Evolutionary conservation across 2,888 invertebrate genomes (phyloP), one percentile per base, ranked within the genome.

Genomic region (Eilema sororculum): DNA sequence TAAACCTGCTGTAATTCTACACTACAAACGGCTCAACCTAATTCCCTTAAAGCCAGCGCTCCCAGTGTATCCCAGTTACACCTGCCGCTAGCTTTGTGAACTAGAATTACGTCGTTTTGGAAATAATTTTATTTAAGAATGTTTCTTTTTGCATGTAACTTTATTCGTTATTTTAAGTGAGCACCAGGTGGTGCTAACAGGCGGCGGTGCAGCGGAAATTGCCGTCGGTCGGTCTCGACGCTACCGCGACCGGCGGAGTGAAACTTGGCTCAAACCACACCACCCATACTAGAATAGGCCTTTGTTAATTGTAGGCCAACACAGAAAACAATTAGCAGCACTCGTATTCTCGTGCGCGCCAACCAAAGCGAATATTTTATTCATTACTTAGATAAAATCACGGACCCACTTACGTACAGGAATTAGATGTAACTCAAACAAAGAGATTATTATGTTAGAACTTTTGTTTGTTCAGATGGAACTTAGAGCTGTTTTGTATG

Each of bases 151-250:
- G 71, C 75, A 77, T 78, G 75, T 81, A 76, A 78, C 71, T 81
- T 80, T 77, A 75, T 84, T 84, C 82, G 85, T 86, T 86, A 87
- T 88, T 87, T 85, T 87, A 86, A 86, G 83, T 85, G 85, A 81
- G 84, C 87, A 87, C 79, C 92, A 90, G 91, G 91, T 91, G 91
- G 83, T 79, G 87, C 80, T 90, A 90, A 91, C 88, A 86, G 88
- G 86, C 86, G 81, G 86, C 71, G 68, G 69, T 89, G 89, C 86
- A 89, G 77, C 90, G 92, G 92, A 92, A 90, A 92, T 92, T 92
- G 89, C 89, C 87, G 87, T 86, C 89, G 87, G 87, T 84, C 84
- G 84, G 84, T 79, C 80, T 82, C 78, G 76, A 68, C 81, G 73
- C 72, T 74, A 69, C 64, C 65, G 73, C 64, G 78, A 79, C 59